Conservation (phyloP, 2,113 vertebrate genomes). For the Urocitellus parryii region DNA sequence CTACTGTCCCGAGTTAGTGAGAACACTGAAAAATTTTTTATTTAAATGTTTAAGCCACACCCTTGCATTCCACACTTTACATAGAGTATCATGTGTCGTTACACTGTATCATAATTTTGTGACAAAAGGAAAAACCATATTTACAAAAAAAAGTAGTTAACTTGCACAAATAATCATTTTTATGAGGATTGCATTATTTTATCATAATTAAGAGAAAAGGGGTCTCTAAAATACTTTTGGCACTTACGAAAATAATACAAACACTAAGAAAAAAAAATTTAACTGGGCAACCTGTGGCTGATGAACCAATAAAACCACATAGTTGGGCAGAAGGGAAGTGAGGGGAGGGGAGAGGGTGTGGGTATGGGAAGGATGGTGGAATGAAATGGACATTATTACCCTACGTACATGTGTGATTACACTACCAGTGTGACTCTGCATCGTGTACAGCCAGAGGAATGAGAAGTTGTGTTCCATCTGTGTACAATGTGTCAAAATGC, state of each 20-base stretch:
- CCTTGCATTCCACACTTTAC: background rate
- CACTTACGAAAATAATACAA: background rate
- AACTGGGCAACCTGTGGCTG: background rate
- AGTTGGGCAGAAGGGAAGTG: no score
- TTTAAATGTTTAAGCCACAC: background rate
- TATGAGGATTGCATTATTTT: background rate
- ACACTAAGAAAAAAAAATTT: background rate
- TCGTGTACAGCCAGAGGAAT: no score
- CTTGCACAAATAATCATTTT: conserved; percentile 21
- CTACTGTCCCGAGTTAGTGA: background rate
- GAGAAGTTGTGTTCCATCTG: no score
- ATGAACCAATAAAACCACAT: background rate
- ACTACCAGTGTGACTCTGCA: no score
- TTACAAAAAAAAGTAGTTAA: background rate
- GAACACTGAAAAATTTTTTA: background rate
- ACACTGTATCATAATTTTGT: background rate
- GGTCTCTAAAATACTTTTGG: background rate
- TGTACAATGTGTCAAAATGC: no score
- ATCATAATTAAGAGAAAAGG: background rate
- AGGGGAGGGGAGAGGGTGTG: no score
- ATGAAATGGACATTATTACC: no score
- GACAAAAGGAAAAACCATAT: background rate
- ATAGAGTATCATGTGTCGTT: background rate
- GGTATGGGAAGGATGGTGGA: no score
- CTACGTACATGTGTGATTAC: no score